Conservation (phyloP, 2,113 vertebrate genomes). For the Oreochromis spilurus region DNA sequence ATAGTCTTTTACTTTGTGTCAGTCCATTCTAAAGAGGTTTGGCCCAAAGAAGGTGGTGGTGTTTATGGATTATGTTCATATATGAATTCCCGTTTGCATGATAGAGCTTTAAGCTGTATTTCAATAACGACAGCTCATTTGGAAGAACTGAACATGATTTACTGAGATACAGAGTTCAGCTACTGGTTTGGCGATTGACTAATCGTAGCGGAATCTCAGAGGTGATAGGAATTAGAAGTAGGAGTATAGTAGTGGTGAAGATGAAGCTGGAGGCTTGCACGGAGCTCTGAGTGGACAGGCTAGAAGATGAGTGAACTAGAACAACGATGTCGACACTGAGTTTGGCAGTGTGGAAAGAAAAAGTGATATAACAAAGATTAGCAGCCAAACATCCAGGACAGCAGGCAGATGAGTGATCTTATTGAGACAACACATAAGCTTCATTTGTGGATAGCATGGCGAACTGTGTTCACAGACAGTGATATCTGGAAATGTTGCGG, state of each 20-base stretch:
- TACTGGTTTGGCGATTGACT: neutral
- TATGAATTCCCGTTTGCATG: neutral
- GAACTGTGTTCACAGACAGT: accelerated
- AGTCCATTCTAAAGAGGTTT: neutral
- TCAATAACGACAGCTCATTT: neutral
- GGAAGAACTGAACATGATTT: neutral
- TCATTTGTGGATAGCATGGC: neutral
- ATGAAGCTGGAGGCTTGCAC: neutral
- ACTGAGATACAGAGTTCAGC: neutral
- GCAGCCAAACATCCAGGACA: neutral
- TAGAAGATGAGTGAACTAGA: neutral
- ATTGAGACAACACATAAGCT: neutral
- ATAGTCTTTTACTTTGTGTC: neutral
- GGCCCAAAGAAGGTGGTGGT: neutral
- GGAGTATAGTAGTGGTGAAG: neutral
- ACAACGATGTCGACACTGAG: neutral
- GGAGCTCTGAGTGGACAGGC: neutral
- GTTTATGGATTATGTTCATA: neutral
- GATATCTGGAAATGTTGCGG: neutral
- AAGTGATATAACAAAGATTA: neutral
- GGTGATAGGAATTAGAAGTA: neutral
- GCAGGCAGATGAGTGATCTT: neutral
- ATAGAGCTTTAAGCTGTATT: neutral
- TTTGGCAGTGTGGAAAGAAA: neutral
- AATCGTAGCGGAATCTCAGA: neutral